Conservation (phyloP, 1,140 invertebrate species). For the Camponotus floridanus region DNA sequence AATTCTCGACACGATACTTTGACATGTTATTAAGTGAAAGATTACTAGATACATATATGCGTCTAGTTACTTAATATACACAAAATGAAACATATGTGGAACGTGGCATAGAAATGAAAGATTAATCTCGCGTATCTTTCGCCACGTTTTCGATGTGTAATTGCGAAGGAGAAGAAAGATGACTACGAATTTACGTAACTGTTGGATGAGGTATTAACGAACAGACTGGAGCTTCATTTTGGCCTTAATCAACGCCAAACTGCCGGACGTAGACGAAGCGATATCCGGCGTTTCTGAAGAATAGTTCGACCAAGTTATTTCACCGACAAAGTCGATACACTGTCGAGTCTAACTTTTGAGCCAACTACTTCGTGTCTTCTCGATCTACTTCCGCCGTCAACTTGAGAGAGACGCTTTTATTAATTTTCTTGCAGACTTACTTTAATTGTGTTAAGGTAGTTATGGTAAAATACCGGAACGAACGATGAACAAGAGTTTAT, state of each 20-base stretch:
- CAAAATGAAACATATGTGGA: neutral
- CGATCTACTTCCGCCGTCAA: conserved; percentile 29
- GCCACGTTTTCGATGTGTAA: neutral
- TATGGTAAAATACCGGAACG: conserved; percentile 40
- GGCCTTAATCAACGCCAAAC: conserved; percentile 46
- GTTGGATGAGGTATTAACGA: conserved; percentile 29
- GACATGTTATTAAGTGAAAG: neutral
- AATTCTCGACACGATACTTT: neutral
- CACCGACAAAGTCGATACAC: conserved; percentile 44
- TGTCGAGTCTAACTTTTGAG: conserved; percentile 22
- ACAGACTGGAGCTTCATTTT: conserved; percentile 16
- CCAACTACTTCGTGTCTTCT: conserved; percentile 18
- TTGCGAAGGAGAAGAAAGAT: neutral
- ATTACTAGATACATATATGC: neutral
- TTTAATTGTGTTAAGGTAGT: conserved; percentile 59
- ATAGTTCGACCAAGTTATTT: conserved; percentile 44
- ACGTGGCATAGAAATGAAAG: neutral
- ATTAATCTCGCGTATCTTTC: neutral
- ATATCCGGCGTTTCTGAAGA: conserved; percentile 42
- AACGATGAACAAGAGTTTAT: conserved; percentile 43
- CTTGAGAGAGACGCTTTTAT: conserved; percentile 49
- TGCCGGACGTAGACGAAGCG: conserved; percentile 12
- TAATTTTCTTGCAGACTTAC: conserved; percentile 59
- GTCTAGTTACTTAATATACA: too few species aligned
- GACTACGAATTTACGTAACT: conserved; percentile 6